Base-by-base conservation (phyloP, 1,140 invertebrate species). In the Steinernema khuongi region DNA sequence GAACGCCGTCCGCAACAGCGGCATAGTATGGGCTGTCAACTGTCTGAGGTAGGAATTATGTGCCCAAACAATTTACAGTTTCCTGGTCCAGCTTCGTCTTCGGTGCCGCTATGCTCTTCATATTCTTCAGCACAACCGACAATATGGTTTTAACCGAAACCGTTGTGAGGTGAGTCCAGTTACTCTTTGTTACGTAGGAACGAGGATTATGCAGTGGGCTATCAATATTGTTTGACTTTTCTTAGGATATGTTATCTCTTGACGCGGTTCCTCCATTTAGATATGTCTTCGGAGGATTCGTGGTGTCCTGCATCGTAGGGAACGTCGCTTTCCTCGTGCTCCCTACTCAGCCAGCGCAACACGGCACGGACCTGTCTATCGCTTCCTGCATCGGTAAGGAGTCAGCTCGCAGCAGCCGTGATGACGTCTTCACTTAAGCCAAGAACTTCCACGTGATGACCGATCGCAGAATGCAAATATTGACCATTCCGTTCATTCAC, bases 271-370 rank as follows among this genome's bases (percentile, higher is more conserved):
- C n/a, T n/a, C n/a, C n/a, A 4, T 60, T 26, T 22, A 60, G 50
- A 60, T 60, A 60, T 26, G 50, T 60, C 22, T 60, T 60, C 50
- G 50, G 50, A 60, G 50, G 50, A 7, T 60, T 60, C 50, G 26
- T 60, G 4, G 50, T 60, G 4, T 60, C 11, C 50, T 60, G 7
- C 7, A 60, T 60, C 50, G 7, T 60, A 4, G 50, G 50, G 4
- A 60, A 60, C 19, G 11, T 22, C 50, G 11, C 50, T 11, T 60
- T 60, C 19, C 50, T 60, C 4, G 22, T 60, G 4, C 19, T 60
- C 7, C 50, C 50, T 22, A 22, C 19, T 60, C 50, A 60, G 50
- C 50, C 50, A 60, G 19, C 7, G 14, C 7, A n/a, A 60, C 50
- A 26, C 50, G 19, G n/a, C n/a, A 60, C 14, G 19, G 50, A 60